Percentiles rank a stretch among this genome's conserved stretches.
These are phyloP conservation scores for Prunella fulvescens DNA, from an alignment of 2,113 vertebrate species.

Conservation along the genomic window DNA sequence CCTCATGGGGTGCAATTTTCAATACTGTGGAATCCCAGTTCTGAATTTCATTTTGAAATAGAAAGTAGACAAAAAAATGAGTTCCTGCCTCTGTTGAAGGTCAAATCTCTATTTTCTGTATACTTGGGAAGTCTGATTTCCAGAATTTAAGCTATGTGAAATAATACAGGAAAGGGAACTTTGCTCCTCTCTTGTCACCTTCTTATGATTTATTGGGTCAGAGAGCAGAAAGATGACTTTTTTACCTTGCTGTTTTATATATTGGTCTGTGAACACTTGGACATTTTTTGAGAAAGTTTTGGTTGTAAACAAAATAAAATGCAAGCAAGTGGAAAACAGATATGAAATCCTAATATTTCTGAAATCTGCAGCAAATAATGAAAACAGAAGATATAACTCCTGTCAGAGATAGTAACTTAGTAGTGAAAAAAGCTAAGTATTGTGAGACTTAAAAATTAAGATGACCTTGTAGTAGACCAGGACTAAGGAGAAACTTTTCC, in stretches of 20 bases:
- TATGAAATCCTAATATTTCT: neutral
- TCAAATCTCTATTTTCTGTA: neutral
- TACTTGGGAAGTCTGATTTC: neutral
- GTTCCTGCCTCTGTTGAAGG: neutral
- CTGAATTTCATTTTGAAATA: neutral
- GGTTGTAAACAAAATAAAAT: neutral
- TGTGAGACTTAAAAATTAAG: neutral
- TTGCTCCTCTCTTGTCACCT: neutral
- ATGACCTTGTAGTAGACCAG: neutral
- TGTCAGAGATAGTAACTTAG: neutral
- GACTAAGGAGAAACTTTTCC: neutral
- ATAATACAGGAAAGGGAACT: neutral
- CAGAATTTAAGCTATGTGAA: neutral
- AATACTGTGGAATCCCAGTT: neutral
- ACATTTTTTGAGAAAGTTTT: neutral
- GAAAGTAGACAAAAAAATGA: neutral
- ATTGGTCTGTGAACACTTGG: neutral
- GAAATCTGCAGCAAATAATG: neutral
- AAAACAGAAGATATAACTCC: neutral
- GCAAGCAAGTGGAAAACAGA: rapidly evolving
- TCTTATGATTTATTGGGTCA: neutral
- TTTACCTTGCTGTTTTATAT: neutral
- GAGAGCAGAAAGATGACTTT: neutral
- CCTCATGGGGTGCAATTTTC: neutral
- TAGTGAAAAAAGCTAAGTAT: neutral